These are phyloP conservation scores for Eudemis profundana DNA, from an alignment of 2,888 invertebrate genomes.

Conservation along the genomic window DNA sequence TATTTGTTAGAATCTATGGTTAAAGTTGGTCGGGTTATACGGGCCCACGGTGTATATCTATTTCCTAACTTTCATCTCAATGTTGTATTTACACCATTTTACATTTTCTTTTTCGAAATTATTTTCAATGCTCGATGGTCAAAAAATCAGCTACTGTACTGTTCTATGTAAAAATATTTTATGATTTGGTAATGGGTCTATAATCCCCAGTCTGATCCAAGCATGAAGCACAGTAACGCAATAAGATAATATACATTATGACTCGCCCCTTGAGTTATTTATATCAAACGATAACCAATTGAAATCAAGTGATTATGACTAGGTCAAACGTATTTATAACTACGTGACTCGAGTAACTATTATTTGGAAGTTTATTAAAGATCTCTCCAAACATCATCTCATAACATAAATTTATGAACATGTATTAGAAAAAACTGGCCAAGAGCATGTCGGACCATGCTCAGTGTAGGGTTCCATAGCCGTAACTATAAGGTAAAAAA, in stretches of 20 bases:
- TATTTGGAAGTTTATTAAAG: slow-evolving; percentile 24
- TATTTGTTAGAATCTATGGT: too few relatives aligned
- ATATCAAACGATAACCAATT: slow-evolving; percentile 35
- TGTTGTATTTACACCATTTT: too few relatives aligned
- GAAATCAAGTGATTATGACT: slow-evolving; percentile 40
- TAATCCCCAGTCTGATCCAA: not conserved
- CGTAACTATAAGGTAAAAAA: too few relatives aligned
- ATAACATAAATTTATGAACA: slow-evolving; percentile 2
- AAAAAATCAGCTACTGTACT: not conserved
- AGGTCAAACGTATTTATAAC: slow-evolving; percentile 26
- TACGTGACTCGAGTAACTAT: slow-evolving; percentile 16
- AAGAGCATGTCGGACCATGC: too few relatives aligned
- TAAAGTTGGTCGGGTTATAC: too few relatives aligned
- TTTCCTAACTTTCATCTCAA: too few relatives aligned
- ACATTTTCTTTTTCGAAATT: too few relatives aligned
- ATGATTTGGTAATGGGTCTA: not conserved
- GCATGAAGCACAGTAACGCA: slow-evolving; percentile 4
- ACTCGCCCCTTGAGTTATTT: slow-evolving; percentile 35
- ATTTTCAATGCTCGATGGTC: too few relatives aligned
- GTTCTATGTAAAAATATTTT: not conserved
- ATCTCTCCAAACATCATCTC: slow-evolving; percentile 6
- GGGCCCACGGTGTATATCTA: too few relatives aligned
- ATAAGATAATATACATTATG: slow-evolving; percentile 27
- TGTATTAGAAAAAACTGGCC: too few relatives aligned
- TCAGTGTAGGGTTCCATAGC: too few relatives aligned